These are phyloP conservation scores for Hippocampus guttulatus DNA, from an alignment of 2,113 vertebrate genomes.

Conservation along the genomic window DNA sequence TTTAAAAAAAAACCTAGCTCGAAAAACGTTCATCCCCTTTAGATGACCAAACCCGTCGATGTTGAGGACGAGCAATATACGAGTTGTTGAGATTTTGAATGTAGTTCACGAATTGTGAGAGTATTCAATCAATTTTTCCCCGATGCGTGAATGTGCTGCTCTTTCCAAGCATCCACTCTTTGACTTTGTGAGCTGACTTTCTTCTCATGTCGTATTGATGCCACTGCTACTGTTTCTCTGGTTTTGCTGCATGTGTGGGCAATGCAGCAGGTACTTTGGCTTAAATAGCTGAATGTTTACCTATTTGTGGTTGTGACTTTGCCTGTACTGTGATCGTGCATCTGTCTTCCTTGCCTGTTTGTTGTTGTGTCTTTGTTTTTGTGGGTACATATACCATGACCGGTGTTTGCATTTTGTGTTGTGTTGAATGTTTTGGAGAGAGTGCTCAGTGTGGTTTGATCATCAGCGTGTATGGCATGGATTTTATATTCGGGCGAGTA, in stretches of 20 bases:
- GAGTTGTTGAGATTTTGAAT: background rate
- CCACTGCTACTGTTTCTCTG: conserved; percentile 63
- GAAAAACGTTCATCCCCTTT: background rate
- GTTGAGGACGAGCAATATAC: background rate
- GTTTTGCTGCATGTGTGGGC: conserved; percentile 68
- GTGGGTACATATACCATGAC: conserved; percentile 17
- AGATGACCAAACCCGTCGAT: background rate
- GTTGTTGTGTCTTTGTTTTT: conserved; percentile 17
- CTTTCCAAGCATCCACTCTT: conserved; percentile 30
- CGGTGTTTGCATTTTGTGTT: conserved; percentile 38
- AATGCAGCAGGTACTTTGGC: conserved; percentile 68
- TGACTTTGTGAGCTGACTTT: conserved; percentile 53
- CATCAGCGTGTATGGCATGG: background rate
- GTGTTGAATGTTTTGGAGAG: conserved; percentile 24
- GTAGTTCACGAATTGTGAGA: background rate
- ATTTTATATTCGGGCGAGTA: background rate
- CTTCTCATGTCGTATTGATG: conserved; percentile 54
- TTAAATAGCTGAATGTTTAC: conserved; percentile 36
- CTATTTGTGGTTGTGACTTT: conserved; percentile 29
- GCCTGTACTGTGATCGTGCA: conserved; percentile 5
- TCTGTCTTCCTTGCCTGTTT: conserved; percentile 29
- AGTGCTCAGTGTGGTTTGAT: conserved; percentile 22
- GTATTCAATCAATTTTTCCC: background rate
- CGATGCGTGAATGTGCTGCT: background rate
- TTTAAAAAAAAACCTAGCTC: conserved; percentile 9